Conservation (phyloP, 2,113 vertebrate genomes). For the Mungos mungo region DNA sequence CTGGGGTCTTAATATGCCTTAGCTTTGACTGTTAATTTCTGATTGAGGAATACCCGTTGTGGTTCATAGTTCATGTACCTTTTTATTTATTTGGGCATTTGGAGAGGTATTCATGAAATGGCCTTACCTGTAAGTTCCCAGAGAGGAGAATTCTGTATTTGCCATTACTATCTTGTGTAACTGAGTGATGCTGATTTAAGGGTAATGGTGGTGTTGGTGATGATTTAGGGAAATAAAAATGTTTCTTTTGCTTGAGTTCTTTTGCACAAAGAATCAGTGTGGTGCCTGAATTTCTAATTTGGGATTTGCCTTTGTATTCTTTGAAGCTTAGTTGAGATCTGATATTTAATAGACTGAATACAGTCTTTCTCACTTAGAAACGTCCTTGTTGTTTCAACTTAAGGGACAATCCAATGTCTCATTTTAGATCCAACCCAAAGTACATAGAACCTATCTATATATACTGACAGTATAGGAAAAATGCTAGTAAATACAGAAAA, state of each 20-base stretch:
- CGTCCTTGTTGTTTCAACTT: not conserved
- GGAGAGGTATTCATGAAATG: too few relatives aligned
- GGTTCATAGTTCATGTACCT: too few relatives aligned
- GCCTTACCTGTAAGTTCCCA: too few relatives aligned
- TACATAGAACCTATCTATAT: not conserved
- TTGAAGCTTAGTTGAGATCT: slow-evolving; percentile 41
- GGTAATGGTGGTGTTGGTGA: not conserved
- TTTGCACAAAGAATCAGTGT: not conserved
- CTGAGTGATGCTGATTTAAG: not conserved
- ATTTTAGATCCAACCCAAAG: not conserved
- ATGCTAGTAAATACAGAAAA: not conserved
- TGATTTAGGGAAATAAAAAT: not conserved
- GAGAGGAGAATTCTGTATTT: slow-evolving; percentile 37
- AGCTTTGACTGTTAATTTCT: too few relatives aligned
- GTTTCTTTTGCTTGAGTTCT: slow-evolving; percentile 39
- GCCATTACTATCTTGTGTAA: not conserved
- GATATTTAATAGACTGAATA: slow-evolving; percentile 34
- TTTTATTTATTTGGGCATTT: too few relatives aligned
- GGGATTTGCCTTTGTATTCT: slow-evolving; percentile 21
- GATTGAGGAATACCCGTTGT: too few relatives aligned
- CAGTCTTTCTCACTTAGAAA: slow-evolving; percentile 31
- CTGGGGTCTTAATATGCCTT: too few relatives aligned
- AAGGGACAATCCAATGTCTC: not conserved
- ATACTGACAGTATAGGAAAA: not conserved
- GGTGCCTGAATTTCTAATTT: slow-evolving; percentile 45